Conservation (phyloP, 2,888 invertebrate species). For the Acholoe squamosa region DNA sequence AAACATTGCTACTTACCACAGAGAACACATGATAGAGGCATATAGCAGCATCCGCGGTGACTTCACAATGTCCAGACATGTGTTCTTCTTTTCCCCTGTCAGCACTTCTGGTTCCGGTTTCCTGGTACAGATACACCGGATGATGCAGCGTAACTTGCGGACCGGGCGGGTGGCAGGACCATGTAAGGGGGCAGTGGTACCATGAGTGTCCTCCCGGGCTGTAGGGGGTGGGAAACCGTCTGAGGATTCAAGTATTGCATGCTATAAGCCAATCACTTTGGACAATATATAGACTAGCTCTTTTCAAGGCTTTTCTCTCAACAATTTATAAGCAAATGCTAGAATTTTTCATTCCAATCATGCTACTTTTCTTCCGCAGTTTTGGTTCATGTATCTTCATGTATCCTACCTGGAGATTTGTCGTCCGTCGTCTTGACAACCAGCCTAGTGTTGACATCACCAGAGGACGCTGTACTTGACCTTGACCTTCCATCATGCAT, state of each 20-base stretch:
- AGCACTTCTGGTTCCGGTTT: background rate
- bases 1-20: too few relatives aligned
- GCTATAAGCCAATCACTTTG: too few relatives aligned
- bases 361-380: too few relatives aligned
- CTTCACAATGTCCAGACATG: slow-evolving; percentile 66
- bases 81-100: slow-evolving; percentile 44
- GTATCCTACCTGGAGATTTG: background rate
- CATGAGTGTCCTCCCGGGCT: background rate
- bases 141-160: slow-evolving; percentile 44
- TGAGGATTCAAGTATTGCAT: too few relatives aligned
- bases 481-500: background rate
- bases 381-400: too few relatives aligned
- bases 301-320: too few relatives aligned
- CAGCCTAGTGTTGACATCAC: slow-evolving; percentile 28
- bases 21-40: slow-evolving; percentile 69
- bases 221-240: background rate
- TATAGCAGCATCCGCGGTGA: slow-evolving; percentile 65
- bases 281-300: too few relatives aligned
- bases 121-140: slow-evolving; percentile 5
- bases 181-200: background rate
- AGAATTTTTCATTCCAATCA: too few relatives aligned
- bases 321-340: too few relatives aligned
- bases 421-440: background rate
- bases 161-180: background rate
- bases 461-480: slow-evolving; percentile 39